Evolutionary conservation across 2,113 vertebrate genomes (phyloP).

Genomic region (Eolophus roseicapilla): DNA sequence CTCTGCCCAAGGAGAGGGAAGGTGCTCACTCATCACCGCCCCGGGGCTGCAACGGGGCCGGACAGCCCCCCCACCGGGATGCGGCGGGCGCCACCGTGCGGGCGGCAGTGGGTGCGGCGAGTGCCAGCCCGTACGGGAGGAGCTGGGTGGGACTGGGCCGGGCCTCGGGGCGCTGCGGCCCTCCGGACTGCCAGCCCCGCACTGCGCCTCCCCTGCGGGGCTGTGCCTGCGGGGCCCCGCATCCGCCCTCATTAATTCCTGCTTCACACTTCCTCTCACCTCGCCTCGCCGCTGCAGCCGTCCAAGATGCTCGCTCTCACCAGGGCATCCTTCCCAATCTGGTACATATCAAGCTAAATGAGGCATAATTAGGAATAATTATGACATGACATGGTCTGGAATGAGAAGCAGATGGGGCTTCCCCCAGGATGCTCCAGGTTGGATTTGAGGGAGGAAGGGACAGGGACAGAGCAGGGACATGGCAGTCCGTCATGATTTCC

Average conservation of each 20-base stretch:
- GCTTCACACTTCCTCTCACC: not conserved
- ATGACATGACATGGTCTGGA: slow-evolving; percentile 63
- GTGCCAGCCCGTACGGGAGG: too few relatives aligned
- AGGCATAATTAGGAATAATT: slow-evolving; percentile 68
- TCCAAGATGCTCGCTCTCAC: slow-evolving; percentile 17
- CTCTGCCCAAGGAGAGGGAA: not conserved
- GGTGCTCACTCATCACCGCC: not conserved
- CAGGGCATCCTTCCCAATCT: slow-evolving; percentile 50
- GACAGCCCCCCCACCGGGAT: too few relatives aligned
- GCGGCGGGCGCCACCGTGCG: not conserved
- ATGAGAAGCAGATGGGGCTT: slow-evolving; percentile 71
- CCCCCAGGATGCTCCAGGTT: slow-evolving; percentile 31
- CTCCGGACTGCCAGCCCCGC: accelerated
- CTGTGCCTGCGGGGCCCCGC: not conserved
- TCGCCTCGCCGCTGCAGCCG: not conserved
- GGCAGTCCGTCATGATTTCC: not conserved
- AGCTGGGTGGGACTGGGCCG: too few relatives aligned
- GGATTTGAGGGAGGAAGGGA: slow-evolving; percentile 32
- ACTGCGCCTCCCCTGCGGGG: not conserved
- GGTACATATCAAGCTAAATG: slow-evolving; percentile 61
- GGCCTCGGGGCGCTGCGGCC: not conserved
- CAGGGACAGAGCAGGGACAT: not conserved
- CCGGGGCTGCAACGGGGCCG: too few relatives aligned
- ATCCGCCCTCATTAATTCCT: not conserved
- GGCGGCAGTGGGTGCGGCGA: not conserved